phyloP scores from a whole-genome alignment of 2,888 invertebrate genomes.

The Cantharis nigra region DNA sequence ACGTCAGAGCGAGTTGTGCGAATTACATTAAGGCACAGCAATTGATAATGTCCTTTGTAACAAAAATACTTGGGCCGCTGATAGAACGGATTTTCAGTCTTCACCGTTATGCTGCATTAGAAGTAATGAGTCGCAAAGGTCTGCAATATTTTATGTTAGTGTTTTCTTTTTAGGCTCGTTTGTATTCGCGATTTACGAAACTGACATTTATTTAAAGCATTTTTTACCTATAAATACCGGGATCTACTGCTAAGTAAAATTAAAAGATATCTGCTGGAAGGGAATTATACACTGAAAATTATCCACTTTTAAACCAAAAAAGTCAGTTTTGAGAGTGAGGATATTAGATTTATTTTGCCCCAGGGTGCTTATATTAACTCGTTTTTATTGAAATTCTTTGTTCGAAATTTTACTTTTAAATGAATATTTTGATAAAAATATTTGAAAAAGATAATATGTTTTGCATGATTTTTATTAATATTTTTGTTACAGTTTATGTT shows the following conservation, averaged over 20 bases:
- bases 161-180: neutral
- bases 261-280: conserved; percentile 7
- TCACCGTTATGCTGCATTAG: neutral
- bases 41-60: conserved; percentile 38
- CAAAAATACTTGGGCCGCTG: conserved; percentile 18
- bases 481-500: neutral
- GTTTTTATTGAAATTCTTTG: neutral
- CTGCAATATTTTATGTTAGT: conserved; percentile 16
- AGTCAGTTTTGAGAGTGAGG: neutral
- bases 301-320: conserved; percentile 10
- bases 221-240: conserved; percentile 1
- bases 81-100: conserved; percentile 13
- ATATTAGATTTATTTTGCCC: conserved; percentile 8
- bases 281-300: conserved; percentile 7
- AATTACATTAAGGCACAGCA: conserved; percentile 40
- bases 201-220: conserved; percentile 7
- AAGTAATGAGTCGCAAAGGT: conserved; percentile 16
- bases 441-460: neutral
- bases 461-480: neutral
- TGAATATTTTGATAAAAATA: neutral
- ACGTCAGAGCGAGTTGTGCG: conserved; percentile 39
- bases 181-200: conserved; percentile 2
- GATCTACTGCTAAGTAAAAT: conserved; percentile 10
- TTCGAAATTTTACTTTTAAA: neutral
- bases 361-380: conserved; percentile 6